A percentile compares a stretch with the other conserved stretches of the same genome.
Evolutionary conservation across 1,140 invertebrate genomes (phyloP).

Genomic region (Orchestia grillus): DNA sequence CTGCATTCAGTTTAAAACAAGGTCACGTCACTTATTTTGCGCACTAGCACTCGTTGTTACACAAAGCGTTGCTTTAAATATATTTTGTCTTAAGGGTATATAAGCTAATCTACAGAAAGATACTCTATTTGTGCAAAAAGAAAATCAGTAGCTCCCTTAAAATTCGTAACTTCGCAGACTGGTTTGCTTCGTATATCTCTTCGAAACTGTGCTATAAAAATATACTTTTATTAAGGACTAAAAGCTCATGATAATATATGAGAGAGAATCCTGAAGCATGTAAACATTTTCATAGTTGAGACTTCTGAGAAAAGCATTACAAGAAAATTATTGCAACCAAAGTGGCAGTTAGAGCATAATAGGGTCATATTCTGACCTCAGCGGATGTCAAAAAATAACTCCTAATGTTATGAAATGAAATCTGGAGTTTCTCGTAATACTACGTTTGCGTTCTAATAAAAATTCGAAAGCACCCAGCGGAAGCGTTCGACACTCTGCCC

Average conservation of each 20-base stretch:
- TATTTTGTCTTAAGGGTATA: neutral
- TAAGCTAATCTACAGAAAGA: neutral
- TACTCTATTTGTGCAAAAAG: neutral
- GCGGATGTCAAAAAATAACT: too few relatives aligned
- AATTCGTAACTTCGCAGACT: neutral
- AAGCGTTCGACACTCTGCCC: neutral
- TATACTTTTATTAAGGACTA: slow-evolving; percentile 10
- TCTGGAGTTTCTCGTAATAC: neutral
- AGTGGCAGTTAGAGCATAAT: neutral
- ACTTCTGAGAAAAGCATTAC: neutral
- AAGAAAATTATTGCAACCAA: neutral
- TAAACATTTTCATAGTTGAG: neutral
- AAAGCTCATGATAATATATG: neutral
- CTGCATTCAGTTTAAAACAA: neutral
- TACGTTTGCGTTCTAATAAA: neutral
- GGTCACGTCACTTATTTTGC: neutral
- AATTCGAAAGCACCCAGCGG: neutral
- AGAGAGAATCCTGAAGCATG: neutral
- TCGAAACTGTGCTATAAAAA: slow-evolving; percentile 4
- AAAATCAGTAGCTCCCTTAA: neutral
- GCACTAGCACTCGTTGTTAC: neutral
- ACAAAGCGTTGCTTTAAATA: neutral
- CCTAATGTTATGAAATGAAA: neutral
- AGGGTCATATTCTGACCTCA: neutral
- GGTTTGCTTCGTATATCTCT: neutral